phyloP scores from a whole-genome alignment of 1,140 invertebrate genomes.

The Lasioglossum baleicum region DNA sequence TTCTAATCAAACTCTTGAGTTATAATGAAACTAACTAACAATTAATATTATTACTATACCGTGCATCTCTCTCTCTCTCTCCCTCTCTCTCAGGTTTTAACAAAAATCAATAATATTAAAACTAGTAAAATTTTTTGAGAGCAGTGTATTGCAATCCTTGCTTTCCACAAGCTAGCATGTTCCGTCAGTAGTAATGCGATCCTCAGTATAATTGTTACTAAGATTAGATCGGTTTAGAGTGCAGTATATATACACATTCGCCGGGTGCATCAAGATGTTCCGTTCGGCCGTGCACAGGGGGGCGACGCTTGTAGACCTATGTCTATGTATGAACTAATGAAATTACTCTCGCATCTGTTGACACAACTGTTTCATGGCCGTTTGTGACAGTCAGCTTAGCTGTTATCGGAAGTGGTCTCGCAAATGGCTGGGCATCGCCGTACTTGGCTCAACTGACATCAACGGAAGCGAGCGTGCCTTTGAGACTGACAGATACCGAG shows the following conservation, averaged over 20 bases:
- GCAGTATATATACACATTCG: neutral
- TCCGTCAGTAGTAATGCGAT: too few species aligned
- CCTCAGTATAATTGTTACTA: neutral
- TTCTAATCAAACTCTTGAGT: too few species aligned
- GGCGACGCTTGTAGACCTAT: neutral
- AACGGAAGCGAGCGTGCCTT: conserved; percentile 50
- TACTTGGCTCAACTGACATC: conserved; percentile 74
- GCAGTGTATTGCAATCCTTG: too few species aligned
- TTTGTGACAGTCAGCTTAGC: conserved; percentile 70
- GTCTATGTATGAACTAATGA: conserved; percentile 43
- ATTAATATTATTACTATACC: too few species aligned
- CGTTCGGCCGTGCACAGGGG: neutral
- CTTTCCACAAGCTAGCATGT: too few species aligned
- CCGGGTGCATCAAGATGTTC: neutral
- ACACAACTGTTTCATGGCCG: conserved; percentile 50
- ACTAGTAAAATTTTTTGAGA: too few species aligned
- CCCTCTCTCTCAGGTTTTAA: too few species aligned
- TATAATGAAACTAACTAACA: too few species aligned
- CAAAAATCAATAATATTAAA: too few species aligned
- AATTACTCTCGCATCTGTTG: conserved; percentile 46
- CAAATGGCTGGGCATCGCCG: conserved; percentile 77
- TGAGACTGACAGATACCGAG: conserved; percentile 69
- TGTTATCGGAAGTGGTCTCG: conserved; percentile 70
- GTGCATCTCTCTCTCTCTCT: too few species aligned
- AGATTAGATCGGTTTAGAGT: neutral